These are phyloP conservation scores for Rotaria socialis DNA, from an alignment of 2,888 invertebrate species.

Conservation along the genomic window DNA sequence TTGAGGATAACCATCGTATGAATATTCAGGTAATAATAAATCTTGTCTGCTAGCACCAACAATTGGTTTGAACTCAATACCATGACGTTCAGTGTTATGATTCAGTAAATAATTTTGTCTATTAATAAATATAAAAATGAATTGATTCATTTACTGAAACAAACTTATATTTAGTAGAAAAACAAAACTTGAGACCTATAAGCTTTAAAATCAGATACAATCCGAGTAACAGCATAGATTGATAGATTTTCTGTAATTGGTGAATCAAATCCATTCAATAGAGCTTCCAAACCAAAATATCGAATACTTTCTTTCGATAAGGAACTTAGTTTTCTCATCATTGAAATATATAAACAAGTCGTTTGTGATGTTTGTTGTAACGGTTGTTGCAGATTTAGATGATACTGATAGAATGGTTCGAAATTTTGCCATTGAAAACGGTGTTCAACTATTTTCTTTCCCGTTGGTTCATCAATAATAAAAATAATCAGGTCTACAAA, in stretches of 20 bases:
- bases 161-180: too few relatives aligned
- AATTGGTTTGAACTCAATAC: neutral
- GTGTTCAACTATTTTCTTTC: conserved; percentile 52
- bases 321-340: conserved; percentile 42
- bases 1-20: neutral
- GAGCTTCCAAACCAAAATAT: conserved; percentile 46
- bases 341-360: conserved; percentile 36
- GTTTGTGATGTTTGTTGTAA: neutral
- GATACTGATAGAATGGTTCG: conserved; percentile 56
- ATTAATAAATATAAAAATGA: too few relatives aligned
- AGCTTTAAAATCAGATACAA: conserved; percentile 55
- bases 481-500: conserved; percentile 52
- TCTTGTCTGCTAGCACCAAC: neutral
- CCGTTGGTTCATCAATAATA: conserved; percentile 51
- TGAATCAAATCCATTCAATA: conserved; percentile 40
- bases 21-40: neutral
- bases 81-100: neutral
- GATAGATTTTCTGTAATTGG: conserved; percentile 7
- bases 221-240: conserved; percentile 52
- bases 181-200: conserved; percentile 50
- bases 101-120: neutral
- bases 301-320: conserved; percentile 41
- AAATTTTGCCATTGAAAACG: conserved; percentile 52
- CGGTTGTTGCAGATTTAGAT: conserved; percentile 51
- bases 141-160: too few relatives aligned